Conservation (phyloP, 1,140 invertebrate species). For the Drosophila elegans region DNA sequence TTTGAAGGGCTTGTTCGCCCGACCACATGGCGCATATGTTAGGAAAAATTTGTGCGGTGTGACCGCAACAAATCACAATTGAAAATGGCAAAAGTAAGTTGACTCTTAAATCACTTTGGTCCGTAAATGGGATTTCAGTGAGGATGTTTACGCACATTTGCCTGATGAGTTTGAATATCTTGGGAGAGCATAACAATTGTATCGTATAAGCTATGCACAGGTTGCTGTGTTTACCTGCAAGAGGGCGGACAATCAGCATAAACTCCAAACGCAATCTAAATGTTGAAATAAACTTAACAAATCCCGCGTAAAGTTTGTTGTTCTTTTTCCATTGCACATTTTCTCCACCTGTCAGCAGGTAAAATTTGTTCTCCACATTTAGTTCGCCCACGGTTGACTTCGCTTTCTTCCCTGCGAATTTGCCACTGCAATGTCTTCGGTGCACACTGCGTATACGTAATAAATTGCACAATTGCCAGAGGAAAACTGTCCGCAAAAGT, state of each 20-base stretch:
- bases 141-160: neutral
- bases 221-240: constrained; percentile 22
- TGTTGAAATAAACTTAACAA: constrained; percentile 44
- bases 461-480: constrained; percentile 54
- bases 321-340: constrained; percentile 36
- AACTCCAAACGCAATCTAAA: constrained; percentile 47
- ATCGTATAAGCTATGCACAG: constrained; percentile 1
- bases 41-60: constrained; percentile 9
- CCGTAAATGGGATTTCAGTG: neutral
- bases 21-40: constrained; percentile 1
- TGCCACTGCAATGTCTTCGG: neutral
- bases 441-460: constrained; percentile 54
- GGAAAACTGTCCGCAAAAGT: constrained; percentile 61
- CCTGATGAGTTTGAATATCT: constrained; percentile 31
- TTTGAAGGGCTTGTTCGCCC: constrained; percentile 16
- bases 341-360: constrained; percentile 44
- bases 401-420: neutral
- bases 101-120: constrained; percentile 15
- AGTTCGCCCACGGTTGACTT: constrained; percentile 30
- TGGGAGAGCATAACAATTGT: constrained; percentile 2
- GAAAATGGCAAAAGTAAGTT: constrained; percentile 1
- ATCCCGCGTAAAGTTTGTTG: constrained; percentile 42
- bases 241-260: constrained; percentile 44
- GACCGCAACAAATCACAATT: constrained; percentile 30
- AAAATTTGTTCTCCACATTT: constrained; percentile 33